A percentile compares a stretch with the other conserved stretches of the same genome.
Evolutionary conservation across 2,888 invertebrate genomes (phyloP).

Genomic region (Dyspetes luteomarginatus): DNA sequence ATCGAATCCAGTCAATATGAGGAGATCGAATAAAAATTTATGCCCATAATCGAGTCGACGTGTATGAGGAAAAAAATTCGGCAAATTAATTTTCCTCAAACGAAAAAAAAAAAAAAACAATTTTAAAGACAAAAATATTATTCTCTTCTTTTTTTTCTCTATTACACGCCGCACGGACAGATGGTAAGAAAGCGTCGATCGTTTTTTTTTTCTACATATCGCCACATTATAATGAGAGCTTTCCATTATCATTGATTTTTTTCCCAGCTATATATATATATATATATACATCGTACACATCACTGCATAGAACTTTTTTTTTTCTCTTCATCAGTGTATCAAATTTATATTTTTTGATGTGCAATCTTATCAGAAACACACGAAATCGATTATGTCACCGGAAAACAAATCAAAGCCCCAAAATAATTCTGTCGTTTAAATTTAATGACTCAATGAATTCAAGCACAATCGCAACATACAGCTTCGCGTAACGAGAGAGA

Average conservation of each 20-base stretch:
- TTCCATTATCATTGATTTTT: constrained; percentile 74
- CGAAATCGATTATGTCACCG: constrained; percentile 5
- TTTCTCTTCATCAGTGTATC: constrained; percentile 74
- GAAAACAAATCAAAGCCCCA: constrained; percentile 1
- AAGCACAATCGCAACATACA: constrained; percentile 7
- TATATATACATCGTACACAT: constrained; percentile 15
- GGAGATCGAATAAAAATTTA: too few species aligned
- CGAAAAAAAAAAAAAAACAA: constrained; percentile 7
- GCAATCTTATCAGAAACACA: constrained; percentile 58
- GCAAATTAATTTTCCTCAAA: constrained; percentile 19
- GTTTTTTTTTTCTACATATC: constrained; percentile 75
- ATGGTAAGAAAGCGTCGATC: constrained; percentile 82
- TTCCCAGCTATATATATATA: neutral
- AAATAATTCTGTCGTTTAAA: constrained; percentile 5
- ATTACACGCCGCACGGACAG: constrained; percentile 82
- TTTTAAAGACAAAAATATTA: constrained; percentile 59
- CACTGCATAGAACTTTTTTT: constrained; percentile 46
- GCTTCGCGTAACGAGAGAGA: constrained; percentile 13
- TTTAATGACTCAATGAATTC: constrained; percentile 18
- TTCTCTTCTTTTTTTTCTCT: constrained; percentile 75
- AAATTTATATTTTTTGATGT: constrained; percentile 72
- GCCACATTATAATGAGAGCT: constrained; percentile 79
- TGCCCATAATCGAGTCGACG: too few species aligned
- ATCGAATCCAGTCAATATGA: too few species aligned
- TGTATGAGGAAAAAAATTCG: too few species aligned